Percentiles rank a stretch among this genome's conserved stretches.
These are phyloP conservation scores for Drosophila rellima DNA, from an alignment of 2,888 invertebrate species.

Conservation along the genomic window DNA sequence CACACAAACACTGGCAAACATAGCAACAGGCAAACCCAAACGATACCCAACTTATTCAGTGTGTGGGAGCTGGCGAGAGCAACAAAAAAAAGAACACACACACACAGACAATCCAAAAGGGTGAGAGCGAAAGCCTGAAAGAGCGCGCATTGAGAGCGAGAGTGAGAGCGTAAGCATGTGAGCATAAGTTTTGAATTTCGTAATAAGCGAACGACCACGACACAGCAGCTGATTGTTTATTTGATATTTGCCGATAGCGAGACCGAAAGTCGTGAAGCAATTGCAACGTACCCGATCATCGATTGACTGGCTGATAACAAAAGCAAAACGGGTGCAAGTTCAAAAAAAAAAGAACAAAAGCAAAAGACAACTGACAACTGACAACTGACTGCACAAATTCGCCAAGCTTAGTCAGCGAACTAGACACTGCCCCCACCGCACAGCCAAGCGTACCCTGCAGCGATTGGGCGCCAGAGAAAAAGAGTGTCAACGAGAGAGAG, in stretches of 20 bases:
- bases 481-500: conserved; percentile 4
- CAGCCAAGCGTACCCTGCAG: neutral
- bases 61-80: conserved; percentile 5
- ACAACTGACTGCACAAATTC: conserved; percentile 11
- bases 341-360: too few species aligned
- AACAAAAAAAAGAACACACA: conserved; percentile 3
- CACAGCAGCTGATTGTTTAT: conserved; percentile 40
- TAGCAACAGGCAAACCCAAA: conserved; percentile 38
- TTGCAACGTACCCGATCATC: conserved; percentile 21
- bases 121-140: conserved; percentile 8
- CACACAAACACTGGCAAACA: conserved; percentile 69
- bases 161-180: conserved; percentile 1
- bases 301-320: conserved; percentile 9
- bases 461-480: conserved; percentile 6
- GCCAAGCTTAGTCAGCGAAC: conserved; percentile 49
- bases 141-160: neutral
- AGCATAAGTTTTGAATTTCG: conserved; percentile 44
- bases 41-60: conserved; percentile 21
- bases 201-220: conserved; percentile 44
- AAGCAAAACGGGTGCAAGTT: conserved; percentile 23
- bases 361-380: too few species aligned
- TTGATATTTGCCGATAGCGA: conserved; percentile 44
- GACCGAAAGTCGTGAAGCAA: conserved; percentile 8
- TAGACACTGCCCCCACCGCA: conserved; percentile 1
- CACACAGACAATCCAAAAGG: conserved; percentile 5